Base-by-base conservation (phyloP, 2,888 invertebrate species). In the Tridacna crocea region DNA sequence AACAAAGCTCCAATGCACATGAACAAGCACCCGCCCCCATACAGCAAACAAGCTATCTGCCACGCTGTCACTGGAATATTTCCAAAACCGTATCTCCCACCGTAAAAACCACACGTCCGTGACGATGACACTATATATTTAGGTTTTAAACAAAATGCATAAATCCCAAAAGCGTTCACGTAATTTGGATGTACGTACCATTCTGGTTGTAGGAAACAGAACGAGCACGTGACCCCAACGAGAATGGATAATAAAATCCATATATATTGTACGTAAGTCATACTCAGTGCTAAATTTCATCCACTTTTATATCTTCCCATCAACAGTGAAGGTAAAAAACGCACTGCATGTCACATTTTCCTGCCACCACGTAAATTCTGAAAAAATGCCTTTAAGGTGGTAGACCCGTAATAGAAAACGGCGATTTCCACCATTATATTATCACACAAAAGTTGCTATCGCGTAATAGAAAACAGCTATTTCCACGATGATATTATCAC, bases 151-250 rank as follows among this genome's bases (percentile, higher is more conserved):
- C 92, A 93, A 70, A 89, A 92, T 60, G 90, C 89, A 85, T 91
- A 91, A 75, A 93, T 87, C 17, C 93, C 93, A 74, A 93, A 91
- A 11, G 90, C 88, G 80, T 91, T 89, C 6, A 88, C 77, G 51
- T 87, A 83, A 72, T 90, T 87, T 22, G 87, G 86, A 76, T 92
- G 92, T 27, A 94, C 90, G 77, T 94, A 91, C 95, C 95, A 95
- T 77, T 93, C 93, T 0, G 94, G 94, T 79, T 94, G 94, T 6
- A 94, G 89, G 85, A 94, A 94, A 66, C 94, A 93, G 82, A 93
- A 93, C 8, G 92, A 93, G 72, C 93, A 93, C 10, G 93, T 90
- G 76, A 91, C 91, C 0, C 94, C 93, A 48, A 94, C 93, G 22
- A 93, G 87, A 46, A 94, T 85, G 8, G 94, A 94, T 51, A 95